Evolutionary conservation across 2,888 invertebrate genomes (phyloP).

Genomic region (Mesoligia furuncula): DNA sequence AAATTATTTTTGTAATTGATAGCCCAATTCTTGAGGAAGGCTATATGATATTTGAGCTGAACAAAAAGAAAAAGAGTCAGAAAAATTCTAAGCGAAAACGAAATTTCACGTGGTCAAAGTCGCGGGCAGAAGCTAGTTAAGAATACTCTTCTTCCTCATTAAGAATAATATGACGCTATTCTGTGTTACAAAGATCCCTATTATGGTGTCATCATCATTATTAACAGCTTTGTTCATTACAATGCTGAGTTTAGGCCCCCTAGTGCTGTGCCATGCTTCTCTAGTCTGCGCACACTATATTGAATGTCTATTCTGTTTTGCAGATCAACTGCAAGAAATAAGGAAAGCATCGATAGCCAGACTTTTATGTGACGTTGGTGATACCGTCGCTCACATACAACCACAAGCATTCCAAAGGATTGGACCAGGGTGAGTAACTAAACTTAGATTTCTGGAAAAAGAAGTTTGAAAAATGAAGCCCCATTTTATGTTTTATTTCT

Average conservation of each 20-base stretch:
- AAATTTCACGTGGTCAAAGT: no score
- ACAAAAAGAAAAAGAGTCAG: no score
- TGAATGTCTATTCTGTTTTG: slow-evolving; percentile 10
- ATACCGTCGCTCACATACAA: slow-evolving; percentile 30
- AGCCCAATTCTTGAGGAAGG: no score
- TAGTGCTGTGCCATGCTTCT: not conserved
- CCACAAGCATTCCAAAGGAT: slow-evolving; percentile 28
- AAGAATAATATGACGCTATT: not conserved
- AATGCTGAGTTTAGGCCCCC: not conserved
- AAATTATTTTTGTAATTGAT: no score
- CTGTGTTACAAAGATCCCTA: not conserved
- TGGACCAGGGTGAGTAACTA: slow-evolving; percentile 20
- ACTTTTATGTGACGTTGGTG: slow-evolving; percentile 32
- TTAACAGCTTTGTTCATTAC: not conserved
- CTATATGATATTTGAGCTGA: no score
- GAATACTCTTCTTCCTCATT: not conserved
- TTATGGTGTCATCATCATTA: not conserved
- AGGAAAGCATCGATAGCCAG: slow-evolving; percentile 31
- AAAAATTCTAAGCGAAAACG: no score
- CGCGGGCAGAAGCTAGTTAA: not conserved
- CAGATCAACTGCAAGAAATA: slow-evolving; percentile 34
- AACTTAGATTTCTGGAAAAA: not conserved
- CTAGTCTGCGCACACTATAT: not conserved
- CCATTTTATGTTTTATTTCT: not conserved
- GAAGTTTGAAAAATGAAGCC: not conserved